Percentiles rank a stretch among this genome's conserved stretches.
These are phyloP conservation scores for Ditylenchus dipsaci DNA, from an alignment of 1,140 invertebrate genomes.

Conservation along the genomic window DNA sequence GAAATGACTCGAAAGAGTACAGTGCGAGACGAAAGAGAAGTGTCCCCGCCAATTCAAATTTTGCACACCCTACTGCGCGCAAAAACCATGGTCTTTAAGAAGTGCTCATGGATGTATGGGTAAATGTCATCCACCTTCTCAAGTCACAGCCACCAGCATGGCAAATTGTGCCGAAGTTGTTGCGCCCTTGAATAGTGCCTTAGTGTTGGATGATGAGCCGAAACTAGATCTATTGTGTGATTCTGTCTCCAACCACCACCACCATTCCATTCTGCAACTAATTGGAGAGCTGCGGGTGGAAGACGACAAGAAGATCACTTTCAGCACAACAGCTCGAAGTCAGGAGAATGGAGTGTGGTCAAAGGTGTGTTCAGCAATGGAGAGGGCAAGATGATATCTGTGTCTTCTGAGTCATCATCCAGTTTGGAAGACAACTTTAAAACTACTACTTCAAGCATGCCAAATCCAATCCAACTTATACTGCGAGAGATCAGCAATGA, in stretches of 20 bases:
- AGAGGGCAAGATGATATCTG: neutral
- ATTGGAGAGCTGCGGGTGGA: too few species aligned
- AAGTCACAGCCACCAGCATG: neutral
- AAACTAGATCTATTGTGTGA: too few species aligned
- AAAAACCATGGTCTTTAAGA: too few species aligned
- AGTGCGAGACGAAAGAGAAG: too few species aligned
- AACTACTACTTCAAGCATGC: too few species aligned
- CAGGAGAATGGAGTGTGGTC: neutral
- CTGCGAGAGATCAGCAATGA: slow-evolving; percentile 41
- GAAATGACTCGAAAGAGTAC: too few species aligned
- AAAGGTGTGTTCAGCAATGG: neutral
- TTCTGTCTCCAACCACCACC: too few species aligned
- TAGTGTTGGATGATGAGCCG: too few species aligned
- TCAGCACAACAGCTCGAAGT: neutral
- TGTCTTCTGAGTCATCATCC: neutral
- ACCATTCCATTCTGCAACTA: too few species aligned
- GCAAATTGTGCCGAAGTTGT: neutral
- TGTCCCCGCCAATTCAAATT: too few species aligned
- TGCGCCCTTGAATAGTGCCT: neutral
- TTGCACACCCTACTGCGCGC: too few species aligned
- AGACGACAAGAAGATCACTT: too few species aligned
- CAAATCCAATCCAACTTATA: slow-evolving; percentile 37
- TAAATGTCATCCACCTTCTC: neutral
- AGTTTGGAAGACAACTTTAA: neutral
- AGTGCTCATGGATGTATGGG: neutral